Conservation (phyloP, 2,888 invertebrate genomes). For the Eurytoma adleriae region DNA sequence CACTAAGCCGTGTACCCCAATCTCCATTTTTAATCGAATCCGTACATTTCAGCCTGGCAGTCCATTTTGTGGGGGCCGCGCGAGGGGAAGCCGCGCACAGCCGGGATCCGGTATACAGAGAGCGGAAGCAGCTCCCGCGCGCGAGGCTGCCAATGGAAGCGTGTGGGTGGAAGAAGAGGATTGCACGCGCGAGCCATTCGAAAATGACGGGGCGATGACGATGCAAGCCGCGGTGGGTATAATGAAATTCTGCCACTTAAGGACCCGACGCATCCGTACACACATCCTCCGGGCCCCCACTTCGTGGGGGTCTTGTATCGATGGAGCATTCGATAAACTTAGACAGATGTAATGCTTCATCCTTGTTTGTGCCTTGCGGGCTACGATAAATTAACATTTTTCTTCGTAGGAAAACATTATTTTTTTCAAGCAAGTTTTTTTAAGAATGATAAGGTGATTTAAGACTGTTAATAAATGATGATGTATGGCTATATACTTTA, state of each 20-base stretch:
- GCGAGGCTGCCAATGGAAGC: not conserved
- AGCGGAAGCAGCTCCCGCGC: not conserved
- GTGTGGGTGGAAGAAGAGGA: not conserved
- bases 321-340: too few species aligned
- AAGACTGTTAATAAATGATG: too few species aligned
- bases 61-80: not conserved
- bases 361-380: too few species aligned
- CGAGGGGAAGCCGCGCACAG: not conserved
- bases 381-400: too few species aligned
- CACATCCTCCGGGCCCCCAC: not conserved
- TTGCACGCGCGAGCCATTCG: not conserved
- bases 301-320: not conserved
- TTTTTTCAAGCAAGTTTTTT: too few species aligned
- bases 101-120: not conserved
- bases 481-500: too few species aligned
- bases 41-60: too few species aligned
- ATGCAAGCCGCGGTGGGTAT: slow-evolving; percentile 17
- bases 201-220: slow-evolving; percentile 24
- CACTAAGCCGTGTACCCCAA: too few species aligned
- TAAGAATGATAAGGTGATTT: too few species aligned
- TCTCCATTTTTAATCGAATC: too few species aligned
- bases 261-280: not conserved
- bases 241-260: slow-evolving; percentile 12
- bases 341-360: too few species aligned
- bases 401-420: too few species aligned